These are phyloP conservation scores for Gorsachius magnificus DNA, from an alignment of 2,797 vertebrate species.

Conservation along the genomic window DNA sequence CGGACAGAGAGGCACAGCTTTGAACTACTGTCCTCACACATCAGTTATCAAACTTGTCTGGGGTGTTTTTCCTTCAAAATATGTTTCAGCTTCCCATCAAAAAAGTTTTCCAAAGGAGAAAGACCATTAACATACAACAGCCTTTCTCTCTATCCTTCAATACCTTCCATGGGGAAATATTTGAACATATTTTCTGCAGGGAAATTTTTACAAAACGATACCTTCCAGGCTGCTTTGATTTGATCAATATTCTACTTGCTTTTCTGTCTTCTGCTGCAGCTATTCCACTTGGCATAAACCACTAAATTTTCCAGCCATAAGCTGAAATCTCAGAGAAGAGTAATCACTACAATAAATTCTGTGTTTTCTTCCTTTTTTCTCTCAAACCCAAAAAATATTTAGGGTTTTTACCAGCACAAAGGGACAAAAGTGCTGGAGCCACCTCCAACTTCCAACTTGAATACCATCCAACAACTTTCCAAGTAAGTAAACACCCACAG, in stretches of 20 bases:
- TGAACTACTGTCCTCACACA: not conserved
- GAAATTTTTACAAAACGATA: not conserved
- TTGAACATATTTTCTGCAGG: not conserved
- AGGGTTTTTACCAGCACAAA: not conserved
- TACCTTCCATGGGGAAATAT: not conserved
- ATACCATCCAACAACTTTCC: not conserved
- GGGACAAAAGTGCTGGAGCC: not conserved
- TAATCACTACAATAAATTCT: not conserved
- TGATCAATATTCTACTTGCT: slow-evolving; percentile 4
- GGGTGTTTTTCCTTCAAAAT: not conserved
- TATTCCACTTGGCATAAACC: not conserved
- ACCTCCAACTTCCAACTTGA: not conserved
- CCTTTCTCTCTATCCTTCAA: not conserved
- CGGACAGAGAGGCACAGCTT: not conserved
- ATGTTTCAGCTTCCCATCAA: not conserved
- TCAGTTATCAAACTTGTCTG: not conserved
- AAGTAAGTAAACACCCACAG: not conserved
- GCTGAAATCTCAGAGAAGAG: not conserved
- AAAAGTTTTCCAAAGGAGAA: not conserved
- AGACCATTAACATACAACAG: not conserved
- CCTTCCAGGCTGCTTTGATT: not conserved
- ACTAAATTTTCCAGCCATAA: not conserved
- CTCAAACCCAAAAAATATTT: not conserved
- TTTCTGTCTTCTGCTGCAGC: slow-evolving; percentile 10
- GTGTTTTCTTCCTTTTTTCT: not conserved